Conservation (phyloP, 2,797 vertebrate genomes). For the Poeciliopsis infans region DNA sequence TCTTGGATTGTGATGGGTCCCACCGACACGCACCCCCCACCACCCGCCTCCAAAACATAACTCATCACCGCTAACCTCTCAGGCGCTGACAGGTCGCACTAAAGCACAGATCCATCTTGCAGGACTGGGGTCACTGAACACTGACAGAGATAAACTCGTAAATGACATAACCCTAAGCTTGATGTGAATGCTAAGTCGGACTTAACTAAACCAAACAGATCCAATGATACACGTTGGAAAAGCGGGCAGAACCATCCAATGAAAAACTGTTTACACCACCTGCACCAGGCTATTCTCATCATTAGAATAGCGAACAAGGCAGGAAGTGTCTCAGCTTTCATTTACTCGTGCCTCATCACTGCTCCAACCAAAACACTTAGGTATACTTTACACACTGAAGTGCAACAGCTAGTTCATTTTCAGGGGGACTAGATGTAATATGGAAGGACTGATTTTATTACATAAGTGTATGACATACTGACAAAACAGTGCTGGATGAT, state of each 20-base stretch:
- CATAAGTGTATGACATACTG: neutral
- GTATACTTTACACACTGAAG: neutral
- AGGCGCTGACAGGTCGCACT: constrained; percentile 72
- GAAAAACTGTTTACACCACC: neutral
- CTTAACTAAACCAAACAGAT: constrained; percentile 4
- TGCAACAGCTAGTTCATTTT: neutral
- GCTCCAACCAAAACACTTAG: neutral
- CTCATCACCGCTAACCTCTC: constrained; percentile 46
- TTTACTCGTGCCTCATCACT: neutral
- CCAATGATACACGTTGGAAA: neutral
- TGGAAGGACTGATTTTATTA: neutral
- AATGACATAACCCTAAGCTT: constrained; percentile 42
- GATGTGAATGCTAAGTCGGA: neutral
- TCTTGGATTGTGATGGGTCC: constrained; percentile 28
- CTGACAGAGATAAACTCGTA: constrained; percentile 60
- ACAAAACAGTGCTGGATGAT: neutral
- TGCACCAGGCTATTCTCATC: neutral
- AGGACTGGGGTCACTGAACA: constrained; percentile 39
- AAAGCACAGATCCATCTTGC: constrained; percentile 45
- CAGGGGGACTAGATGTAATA: neutral
- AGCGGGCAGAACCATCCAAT: neutral
- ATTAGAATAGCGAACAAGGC: neutral
- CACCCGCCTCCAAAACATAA: constrained; percentile 64
- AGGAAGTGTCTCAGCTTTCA: neutral
- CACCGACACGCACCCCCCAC: neutral